phyloP scores from a whole-genome alignment of 2,113 vertebrate species.

The Speoplatyrhinus poulsoni region DNA sequence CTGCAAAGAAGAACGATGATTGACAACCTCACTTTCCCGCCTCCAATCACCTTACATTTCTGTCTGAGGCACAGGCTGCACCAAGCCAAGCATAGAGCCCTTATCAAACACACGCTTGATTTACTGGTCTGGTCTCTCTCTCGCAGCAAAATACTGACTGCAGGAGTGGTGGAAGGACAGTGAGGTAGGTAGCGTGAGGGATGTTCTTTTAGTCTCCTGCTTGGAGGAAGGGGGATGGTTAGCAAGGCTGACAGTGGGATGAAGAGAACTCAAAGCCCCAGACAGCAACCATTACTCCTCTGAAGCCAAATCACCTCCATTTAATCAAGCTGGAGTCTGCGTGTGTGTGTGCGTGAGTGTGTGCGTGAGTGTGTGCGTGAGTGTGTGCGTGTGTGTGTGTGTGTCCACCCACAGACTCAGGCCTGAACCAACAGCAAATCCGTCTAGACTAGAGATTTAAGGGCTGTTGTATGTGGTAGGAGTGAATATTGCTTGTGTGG shows the following conservation, averaged over 20 bases:
- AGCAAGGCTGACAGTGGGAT: slow-evolving; percentile 36
- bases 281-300: slow-evolving; percentile 46
- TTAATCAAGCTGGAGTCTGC: slow-evolving; percentile 40
- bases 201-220: slow-evolving; percentile 18
- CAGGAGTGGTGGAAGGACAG: neutral
- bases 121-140: slow-evolving; percentile 46
- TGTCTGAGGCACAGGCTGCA: slow-evolving; percentile 13
- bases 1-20: neutral
- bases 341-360: neutral
- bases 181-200: slow-evolving; percentile 11
- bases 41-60: neutral
- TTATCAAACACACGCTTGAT: slow-evolving; percentile 54
- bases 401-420: slow-evolving; percentile 28
- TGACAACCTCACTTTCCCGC: neutral
- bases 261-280: slow-evolving; percentile 43
- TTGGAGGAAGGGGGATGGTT: slow-evolving; percentile 50
- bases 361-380: slow-evolving; percentile 11
- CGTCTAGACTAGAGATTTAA: slow-evolving; percentile 49
- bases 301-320: slow-evolving; percentile 42
- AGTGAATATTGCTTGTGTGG: slow-evolving; percentile 27
- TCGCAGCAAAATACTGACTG: neutral
- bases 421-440: slow-evolving; percentile 36
- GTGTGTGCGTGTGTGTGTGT: neutral
- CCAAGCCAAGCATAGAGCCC: slow-evolving; percentile 36
- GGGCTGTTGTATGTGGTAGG: slow-evolving; percentile 23